Evolutionary conservation across 1,140 invertebrate genomes (phyloP).

Genomic region (Cotesia glomerata): DNA sequence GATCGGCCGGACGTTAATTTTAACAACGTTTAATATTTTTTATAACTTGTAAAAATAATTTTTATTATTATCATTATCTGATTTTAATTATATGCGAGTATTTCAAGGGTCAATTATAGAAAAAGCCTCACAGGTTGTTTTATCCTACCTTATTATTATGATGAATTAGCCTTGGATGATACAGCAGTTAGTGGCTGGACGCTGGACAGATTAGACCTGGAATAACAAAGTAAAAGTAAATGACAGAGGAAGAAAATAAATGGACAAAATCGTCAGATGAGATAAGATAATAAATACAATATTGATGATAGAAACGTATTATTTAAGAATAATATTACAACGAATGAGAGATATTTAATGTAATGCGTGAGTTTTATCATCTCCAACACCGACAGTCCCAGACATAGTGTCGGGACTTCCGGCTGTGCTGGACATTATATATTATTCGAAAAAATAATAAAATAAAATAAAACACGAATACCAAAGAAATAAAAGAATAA

Average conservation of each 20-base stretch:
- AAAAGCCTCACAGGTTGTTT: too few species aligned
- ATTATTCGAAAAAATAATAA: conserved; percentile 6
- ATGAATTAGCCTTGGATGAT: conserved; percentile 46
- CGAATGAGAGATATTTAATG: not conserved
- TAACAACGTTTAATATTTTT: not conserved
- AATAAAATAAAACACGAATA: conserved; percentile 1
- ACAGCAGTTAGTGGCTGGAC: conserved; percentile 44
- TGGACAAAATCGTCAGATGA: not conserved
- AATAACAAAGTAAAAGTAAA: conserved; percentile 33
- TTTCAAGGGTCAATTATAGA: too few species aligned
- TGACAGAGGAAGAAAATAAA: conserved; percentile 25
- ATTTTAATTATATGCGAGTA: too few species aligned
- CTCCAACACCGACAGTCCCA: conserved; percentile 9
- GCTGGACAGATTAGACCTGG: conserved; percentile 23
- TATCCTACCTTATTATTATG: conserved; percentile 42
- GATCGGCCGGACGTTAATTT: not conserved
- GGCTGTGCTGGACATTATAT: conserved; percentile 4
- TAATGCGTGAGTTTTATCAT: not conserved
- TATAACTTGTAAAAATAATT: too few species aligned
- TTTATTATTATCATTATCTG: too few species aligned
- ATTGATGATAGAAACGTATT: not conserved
- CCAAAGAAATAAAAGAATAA: conserved; percentile 7
- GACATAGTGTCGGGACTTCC: conserved; percentile 19
- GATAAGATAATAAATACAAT: not conserved
- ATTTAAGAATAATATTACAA: not conserved